Conservation (phyloP, 2,797 vertebrate genomes). For the Alfaro cultratus region DNA sequence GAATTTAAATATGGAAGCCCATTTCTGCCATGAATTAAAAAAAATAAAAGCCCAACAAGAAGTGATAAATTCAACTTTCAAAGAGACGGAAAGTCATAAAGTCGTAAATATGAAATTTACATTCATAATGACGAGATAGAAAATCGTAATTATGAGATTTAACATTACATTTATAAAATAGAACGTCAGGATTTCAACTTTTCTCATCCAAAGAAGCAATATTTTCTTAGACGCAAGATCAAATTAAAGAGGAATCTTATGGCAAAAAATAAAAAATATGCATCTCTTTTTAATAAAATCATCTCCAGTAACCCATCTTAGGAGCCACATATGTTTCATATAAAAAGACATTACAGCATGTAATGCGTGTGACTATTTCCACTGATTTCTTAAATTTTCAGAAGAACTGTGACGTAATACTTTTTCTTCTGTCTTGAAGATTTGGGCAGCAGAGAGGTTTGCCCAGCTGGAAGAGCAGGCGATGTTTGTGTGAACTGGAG, state of each 20-base stretch:
- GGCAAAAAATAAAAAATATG: neutral
- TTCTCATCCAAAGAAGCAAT: neutral
- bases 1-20: neutral
- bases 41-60: no score
- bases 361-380: neutral
- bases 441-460: constrained; percentile 76
- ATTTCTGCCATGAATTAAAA: no score
- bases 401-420: neutral
- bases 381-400: neutral
- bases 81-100: neutral
- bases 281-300: neutral
- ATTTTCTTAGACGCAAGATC: neutral
- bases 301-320: neutral
- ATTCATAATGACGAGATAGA: no score
- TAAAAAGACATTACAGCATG: neutral
- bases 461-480: constrained; percentile 81
- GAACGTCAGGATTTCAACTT: neutral
- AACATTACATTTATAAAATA: no score
- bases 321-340: neutral
- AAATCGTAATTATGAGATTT: no score
- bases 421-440: constrained; percentile 58
- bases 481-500: constrained; percentile 89
- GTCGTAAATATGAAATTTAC: neutral
- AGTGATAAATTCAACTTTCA: neutral
- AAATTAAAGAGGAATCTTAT: neutral